Evolutionary conservation across 2,113 vertebrate genomes (phyloP).

Genomic region (Balaenoptera acutorostrata): DNA sequence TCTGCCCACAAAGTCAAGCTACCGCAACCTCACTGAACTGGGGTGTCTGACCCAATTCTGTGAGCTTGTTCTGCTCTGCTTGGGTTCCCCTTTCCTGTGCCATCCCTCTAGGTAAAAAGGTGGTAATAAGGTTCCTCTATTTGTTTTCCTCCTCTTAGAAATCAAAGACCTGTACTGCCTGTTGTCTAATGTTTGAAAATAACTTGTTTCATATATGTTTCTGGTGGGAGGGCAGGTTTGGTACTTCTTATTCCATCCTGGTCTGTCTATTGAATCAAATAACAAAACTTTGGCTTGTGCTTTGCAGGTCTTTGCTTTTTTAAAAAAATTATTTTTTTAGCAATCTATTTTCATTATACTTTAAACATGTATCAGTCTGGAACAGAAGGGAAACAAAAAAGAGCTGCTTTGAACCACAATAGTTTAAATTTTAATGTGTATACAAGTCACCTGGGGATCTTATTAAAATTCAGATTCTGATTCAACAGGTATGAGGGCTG

Average conservation of each 20-base stretch:
- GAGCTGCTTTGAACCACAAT: neutral
- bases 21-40: neutral
- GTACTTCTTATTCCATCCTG: neutral
- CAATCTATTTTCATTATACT: neutral
- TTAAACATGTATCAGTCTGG: neutral
- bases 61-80: neutral
- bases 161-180: neutral
- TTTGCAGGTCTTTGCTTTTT: neutral
- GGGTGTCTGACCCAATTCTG: neutral
- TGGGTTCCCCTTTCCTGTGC: neutral
- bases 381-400: constrained; percentile 11
- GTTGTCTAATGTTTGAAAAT: neutral
- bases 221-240: neutral
- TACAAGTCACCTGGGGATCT: neutral
- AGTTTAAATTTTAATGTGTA: neutral
- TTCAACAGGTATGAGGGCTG: neutral
- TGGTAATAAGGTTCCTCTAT: neutral
- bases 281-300: neutral
- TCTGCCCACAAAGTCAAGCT: neutral
- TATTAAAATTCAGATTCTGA: constrained; percentile 12
- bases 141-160: neutral
- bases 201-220: neutral
- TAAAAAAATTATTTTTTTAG: neutral
- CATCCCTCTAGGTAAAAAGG: neutral
- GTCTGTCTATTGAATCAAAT: neutral